Percentiles rank a stretch among this genome's conserved stretches.
phyloP scores from a whole-genome alignment of 2,113 vertebrate genomes.

The Muscicapa adusta region DNA sequence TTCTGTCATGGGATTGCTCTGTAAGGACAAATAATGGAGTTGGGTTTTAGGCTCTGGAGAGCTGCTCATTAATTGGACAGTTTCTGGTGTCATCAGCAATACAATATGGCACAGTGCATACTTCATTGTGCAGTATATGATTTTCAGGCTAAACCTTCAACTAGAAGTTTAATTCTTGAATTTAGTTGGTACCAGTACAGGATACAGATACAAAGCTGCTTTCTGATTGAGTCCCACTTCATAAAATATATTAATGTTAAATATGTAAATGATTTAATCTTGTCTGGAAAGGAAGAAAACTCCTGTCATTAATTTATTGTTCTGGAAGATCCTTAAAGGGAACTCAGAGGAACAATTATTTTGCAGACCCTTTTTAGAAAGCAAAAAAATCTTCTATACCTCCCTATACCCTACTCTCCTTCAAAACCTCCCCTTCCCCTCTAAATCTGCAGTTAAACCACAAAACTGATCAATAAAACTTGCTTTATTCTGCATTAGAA shows the following conservation, averaged over 20 bases:
- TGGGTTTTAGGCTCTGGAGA: not conserved
- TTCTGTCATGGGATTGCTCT: not conserved
- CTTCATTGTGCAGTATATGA: not conserved
- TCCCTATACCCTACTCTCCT: not conserved
- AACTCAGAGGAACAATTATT: not conserved
- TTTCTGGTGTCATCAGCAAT: not conserved
- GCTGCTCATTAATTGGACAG: not conserved
- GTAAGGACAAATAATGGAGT: not conserved
- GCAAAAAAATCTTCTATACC: not conserved
- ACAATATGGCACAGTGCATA: not conserved
- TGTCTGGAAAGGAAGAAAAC: constrained; percentile 8
- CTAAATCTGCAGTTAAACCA: not conserved
- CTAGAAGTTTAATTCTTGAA: not conserved
- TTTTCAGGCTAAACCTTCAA: not conserved
- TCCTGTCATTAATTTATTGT: constrained; percentile 18
- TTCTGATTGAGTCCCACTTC: constrained; percentile 19
- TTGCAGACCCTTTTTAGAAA: not conserved
- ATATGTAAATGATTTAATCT: not conserved
- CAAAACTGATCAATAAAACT: constrained; percentile 17
- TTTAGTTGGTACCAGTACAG: not conserved
- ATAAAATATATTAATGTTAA: constrained; percentile 13
- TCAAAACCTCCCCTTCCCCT: not conserved
- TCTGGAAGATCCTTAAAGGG: constrained; percentile 25
- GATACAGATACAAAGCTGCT: not conserved
- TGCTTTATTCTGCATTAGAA: not conserved